Conservation (phyloP, 2,113 vertebrate genomes). For the Aramus guarauna region DNA sequence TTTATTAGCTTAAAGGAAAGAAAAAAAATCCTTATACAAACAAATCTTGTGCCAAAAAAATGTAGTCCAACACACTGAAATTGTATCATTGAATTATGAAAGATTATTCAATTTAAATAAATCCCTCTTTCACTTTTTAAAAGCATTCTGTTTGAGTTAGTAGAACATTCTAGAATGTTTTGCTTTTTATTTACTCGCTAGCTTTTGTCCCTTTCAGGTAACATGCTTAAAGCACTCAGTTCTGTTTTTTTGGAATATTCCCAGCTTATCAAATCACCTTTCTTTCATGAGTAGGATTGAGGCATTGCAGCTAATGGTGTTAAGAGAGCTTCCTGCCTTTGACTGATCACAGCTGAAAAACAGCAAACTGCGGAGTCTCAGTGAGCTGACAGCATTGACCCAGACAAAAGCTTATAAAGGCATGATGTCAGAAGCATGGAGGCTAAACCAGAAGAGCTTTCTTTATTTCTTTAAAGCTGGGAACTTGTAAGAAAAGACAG, state of each 20-base stretch:
- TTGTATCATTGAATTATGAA: background rate
- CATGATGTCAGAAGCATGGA: background rate
- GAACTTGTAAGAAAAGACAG: background rate
- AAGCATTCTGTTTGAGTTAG: background rate
- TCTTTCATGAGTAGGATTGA: background rate
- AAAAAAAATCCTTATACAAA: background rate
- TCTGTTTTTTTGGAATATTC: background rate
- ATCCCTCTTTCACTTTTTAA: background rate
- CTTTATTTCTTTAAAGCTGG: background rate
- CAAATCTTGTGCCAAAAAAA: background rate
- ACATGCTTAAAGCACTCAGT: background rate
- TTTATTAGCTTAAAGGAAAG: background rate
- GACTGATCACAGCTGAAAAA: slow-evolving; percentile 9
- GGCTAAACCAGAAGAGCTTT: background rate
- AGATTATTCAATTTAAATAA: background rate
- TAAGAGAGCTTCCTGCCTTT: slow-evolving; percentile 11
- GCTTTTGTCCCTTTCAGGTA: background rate
- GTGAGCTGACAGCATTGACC: background rate
- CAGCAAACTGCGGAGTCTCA: background rate
- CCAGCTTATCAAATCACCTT: background rate
- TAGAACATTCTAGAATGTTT: background rate
- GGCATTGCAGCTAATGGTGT: background rate
- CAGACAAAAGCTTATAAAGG: background rate
- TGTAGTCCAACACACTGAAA: background rate
- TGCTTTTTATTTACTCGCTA: background rate